Conservation (phyloP, 2,888 invertebrate genomes). For the Bursaphelenchus okinawaensis region DNA sequence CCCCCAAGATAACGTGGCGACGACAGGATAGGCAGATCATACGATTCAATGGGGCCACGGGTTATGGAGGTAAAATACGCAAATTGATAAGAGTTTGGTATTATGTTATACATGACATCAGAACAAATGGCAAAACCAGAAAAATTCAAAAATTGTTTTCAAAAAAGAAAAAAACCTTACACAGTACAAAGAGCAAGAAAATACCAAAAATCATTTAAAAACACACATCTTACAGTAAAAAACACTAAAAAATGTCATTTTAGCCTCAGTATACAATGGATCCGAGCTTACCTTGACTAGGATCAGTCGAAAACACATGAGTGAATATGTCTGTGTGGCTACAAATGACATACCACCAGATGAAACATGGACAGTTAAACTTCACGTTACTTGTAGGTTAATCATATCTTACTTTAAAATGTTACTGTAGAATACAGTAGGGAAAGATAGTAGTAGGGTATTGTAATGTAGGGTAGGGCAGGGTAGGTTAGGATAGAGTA, state of each 20-base stretch:
- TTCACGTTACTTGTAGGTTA: constrained; percentile 54
- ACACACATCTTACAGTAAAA: too few relatives aligned
- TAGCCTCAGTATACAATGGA: constrained; percentile 54
- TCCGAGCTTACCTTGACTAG: constrained; percentile 43
- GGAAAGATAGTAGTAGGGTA: too few relatives aligned
- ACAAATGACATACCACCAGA: constrained; percentile 56
- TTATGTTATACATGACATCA: constrained; percentile 13
- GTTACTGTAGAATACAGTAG: too few relatives aligned
- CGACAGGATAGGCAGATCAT: constrained; percentile 54
- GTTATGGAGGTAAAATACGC: constrained; percentile 49
- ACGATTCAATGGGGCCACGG: constrained; percentile 53
- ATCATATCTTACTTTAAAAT: constrained; percentile 16
- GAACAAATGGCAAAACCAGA: constrained; percentile 14
- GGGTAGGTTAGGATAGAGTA: too few relatives aligned
- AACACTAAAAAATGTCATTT: constrained; percentile 21
- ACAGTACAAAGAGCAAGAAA: not conserved
- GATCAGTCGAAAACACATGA: constrained; percentile 54
- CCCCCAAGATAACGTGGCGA: constrained; percentile 50
- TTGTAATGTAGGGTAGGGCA: too few relatives aligned
- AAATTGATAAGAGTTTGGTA: not conserved
- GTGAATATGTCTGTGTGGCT: constrained; percentile 56
- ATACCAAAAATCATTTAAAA: not conserved
- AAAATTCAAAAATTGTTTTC: not conserved
- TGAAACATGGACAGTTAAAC: constrained; percentile 55
- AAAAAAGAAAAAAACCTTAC: too few relatives aligned